phyloP scores from a whole-genome alignment of 2,113 vertebrate genomes.

The Bagarius yarrelli region DNA sequence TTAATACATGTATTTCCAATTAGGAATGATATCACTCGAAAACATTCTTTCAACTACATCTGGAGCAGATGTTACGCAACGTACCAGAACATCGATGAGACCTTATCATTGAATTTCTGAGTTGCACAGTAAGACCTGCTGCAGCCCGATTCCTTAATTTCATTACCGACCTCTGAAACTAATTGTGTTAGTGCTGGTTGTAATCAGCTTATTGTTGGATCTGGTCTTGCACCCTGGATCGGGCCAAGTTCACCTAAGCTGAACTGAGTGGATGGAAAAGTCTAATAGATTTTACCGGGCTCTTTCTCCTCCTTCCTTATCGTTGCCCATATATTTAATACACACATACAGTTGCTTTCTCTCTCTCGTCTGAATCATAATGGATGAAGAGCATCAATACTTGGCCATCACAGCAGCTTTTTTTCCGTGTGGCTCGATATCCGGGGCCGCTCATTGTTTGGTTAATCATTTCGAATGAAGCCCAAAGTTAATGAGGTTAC shows the following conservation, averaged over 20 bases:
- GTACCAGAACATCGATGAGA: not conserved
- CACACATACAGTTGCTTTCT: not conserved
- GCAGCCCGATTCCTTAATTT: constrained; percentile 63
- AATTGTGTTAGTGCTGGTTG: constrained; percentile 67
- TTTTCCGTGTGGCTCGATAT: constrained; percentile 31
- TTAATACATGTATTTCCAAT: not conserved
- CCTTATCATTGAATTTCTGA: constrained; percentile 32
- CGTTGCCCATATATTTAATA: constrained; percentile 8
- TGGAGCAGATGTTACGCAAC: not conserved
- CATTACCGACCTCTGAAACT: constrained; percentile 55
- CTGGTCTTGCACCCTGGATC: constrained; percentile 42
- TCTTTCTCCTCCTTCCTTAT: too few relatives aligned
- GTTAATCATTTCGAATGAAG: constrained; percentile 67
- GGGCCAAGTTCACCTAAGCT: constrained; percentile 34
- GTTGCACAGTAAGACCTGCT: constrained; percentile 47
- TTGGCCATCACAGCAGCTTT: constrained; percentile 25
- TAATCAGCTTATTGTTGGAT: constrained; percentile 68
- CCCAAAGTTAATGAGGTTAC: constrained; percentile 67
- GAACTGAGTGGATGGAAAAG: not conserved
- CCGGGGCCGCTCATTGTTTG: constrained; percentile 35
- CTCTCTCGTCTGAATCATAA: constrained; percentile 2
- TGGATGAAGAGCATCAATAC: constrained; percentile 30
- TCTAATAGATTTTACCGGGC: not conserved
- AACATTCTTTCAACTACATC: not conserved
- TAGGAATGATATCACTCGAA: not conserved